Evolutionary conservation across 2,888 invertebrate genomes (phyloP).

Genomic region (Thereva nobilitata): DNA sequence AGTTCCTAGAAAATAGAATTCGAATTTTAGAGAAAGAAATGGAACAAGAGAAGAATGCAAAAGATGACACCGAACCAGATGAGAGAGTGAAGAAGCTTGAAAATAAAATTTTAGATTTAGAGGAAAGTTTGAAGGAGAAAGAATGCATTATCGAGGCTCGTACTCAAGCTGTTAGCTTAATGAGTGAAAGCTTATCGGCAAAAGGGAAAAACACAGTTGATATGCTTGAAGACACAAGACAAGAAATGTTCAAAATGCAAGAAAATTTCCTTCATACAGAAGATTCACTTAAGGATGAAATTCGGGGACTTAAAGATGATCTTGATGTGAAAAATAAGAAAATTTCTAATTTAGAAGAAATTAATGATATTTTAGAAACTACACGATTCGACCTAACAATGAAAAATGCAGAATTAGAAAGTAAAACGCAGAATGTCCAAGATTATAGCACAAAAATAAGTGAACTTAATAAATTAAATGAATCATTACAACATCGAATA

Average conservation of each 20-base stretch:
- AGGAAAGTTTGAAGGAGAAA: slow-evolving; percentile 81
- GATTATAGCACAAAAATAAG: slow-evolving; percentile 48
- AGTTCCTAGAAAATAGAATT: slow-evolving; percentile 54
- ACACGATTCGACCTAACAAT: slow-evolving; percentile 61
- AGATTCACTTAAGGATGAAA: slow-evolving; percentile 71
- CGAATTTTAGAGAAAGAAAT: slow-evolving; percentile 54
- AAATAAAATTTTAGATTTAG: slow-evolving; percentile 70
- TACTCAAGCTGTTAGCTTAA: slow-evolving; percentile 75
- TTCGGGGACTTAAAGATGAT: slow-evolving; percentile 62
- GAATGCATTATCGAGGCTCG: slow-evolving; percentile 81
- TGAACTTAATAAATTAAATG: slow-evolving; percentile 45
- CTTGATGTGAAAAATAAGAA: slow-evolving; percentile 63
- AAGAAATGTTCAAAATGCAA: slow-evolving; percentile 79
- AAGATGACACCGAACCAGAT: slow-evolving; percentile 38
- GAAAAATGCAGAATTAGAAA: slow-evolving; percentile 59
- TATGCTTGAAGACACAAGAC: slow-evolving; percentile 76
- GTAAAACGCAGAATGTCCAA: slow-evolving; percentile 56
- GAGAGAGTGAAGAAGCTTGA: slow-evolving; percentile 44
- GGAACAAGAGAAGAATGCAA: slow-evolving; percentile 47
- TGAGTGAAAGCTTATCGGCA: slow-evolving; percentile 69
- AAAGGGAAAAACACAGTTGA: slow-evolving; percentile 70
- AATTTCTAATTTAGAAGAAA: slow-evolving; percentile 63
- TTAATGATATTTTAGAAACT: slow-evolving; percentile 61
- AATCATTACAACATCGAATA: slow-evolving; percentile 48
- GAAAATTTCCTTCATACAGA: slow-evolving; percentile 74